A percentile compares a stretch with the other conserved stretches of the same genome.
Evolutionary conservation across 2,113 vertebrate species (phyloP).

Genomic region (Diadophis punctatus): DNA sequence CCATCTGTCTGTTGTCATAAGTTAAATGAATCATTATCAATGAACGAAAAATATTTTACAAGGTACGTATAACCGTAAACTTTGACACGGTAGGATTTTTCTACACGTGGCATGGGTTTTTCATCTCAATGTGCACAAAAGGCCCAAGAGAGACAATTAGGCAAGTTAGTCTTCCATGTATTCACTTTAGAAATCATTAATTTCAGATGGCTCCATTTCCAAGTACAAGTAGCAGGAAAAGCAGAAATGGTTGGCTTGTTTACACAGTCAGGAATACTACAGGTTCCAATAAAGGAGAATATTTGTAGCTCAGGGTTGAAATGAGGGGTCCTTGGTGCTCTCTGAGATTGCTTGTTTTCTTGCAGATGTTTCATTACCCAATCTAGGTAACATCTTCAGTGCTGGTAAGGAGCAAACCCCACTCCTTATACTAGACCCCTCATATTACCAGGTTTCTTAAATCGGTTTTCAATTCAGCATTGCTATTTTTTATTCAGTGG

Average conservation of each 20-base stretch:
- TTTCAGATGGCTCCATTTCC: slow-evolving; percentile 40
- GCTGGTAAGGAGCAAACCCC: background rate
- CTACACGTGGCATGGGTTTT: background rate
- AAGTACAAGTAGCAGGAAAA: slow-evolving; percentile 33
- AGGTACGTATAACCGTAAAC: background rate
- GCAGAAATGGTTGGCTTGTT: slow-evolving; percentile 23
- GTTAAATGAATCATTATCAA: background rate
- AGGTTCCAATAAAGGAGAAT: background rate
- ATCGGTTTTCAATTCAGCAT: background rate
- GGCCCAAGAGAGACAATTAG: slow-evolving; percentile 39
- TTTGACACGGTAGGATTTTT: background rate
- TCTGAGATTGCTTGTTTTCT: background rate
- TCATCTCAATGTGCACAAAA: slow-evolving; percentile 56
- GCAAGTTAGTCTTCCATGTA: slow-evolving; percentile 35
- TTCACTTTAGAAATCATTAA: slow-evolving; percentile 26
- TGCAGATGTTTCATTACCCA: background rate
- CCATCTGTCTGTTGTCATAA: background rate
- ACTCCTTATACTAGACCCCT: background rate
- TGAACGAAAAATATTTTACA: background rate
- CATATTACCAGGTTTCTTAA: background rate
- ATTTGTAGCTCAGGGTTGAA: background rate
- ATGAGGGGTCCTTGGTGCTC: background rate
- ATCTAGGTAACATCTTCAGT: background rate
- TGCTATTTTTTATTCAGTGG: background rate
- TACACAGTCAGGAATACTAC: background rate